A percentile compares a stretch with the other conserved stretches of the same genome.
phyloP scores from a whole-genome alignment of 2,888 invertebrate genomes.

The Drosophila hamatofila region DNA sequence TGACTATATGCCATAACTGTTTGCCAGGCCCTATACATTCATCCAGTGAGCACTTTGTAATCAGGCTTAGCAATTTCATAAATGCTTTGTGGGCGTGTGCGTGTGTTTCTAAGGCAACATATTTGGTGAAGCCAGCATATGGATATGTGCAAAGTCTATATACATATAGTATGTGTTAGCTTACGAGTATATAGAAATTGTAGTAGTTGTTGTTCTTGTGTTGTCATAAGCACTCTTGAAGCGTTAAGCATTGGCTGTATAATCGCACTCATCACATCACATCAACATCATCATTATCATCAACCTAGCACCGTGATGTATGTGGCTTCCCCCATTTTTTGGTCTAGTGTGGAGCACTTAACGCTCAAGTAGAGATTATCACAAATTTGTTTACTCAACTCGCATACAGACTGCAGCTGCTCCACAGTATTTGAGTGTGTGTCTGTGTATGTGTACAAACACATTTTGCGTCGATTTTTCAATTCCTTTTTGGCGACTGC shows the following conservation, averaged over 20 bases:
- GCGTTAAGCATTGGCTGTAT: slow-evolving; percentile 58
- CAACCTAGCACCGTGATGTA: slow-evolving; percentile 52
- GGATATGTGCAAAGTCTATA: slow-evolving; percentile 6
- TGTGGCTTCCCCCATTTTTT: slow-evolving; percentile 27
- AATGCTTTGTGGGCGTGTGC: slow-evolving; percentile 12
- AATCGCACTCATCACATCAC: slow-evolving; percentile 65
- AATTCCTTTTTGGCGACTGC: slow-evolving; percentile 52
- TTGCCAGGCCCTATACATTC: background rate
- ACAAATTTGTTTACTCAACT: slow-evolving; percentile 75
- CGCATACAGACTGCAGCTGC: slow-evolving; percentile 38
- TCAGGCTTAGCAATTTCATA: slow-evolving; percentile 1
- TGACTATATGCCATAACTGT: background rate
- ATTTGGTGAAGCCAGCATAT: slow-evolving; percentile 19
- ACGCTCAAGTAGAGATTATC: slow-evolving; percentile 72
- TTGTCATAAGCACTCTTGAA: slow-evolving; percentile 59
- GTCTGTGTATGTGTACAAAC: slow-evolving; percentile 17
- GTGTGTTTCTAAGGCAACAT: slow-evolving; percentile 12
- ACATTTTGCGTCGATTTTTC: slow-evolving; percentile 44
- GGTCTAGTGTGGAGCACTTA: slow-evolving; percentile 42
- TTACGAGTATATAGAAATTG: slow-evolving; percentile 21
- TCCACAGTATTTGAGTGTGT: background rate
- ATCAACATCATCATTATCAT: slow-evolving; percentile 61
- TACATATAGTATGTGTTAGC: slow-evolving; percentile 6
- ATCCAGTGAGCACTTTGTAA: background rate
- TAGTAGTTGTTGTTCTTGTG: slow-evolving; percentile 11